Evolutionary conservation across 2,888 invertebrate genomes (phyloP), one percentile per base, ranked within the genome.

Genomic region (Campoplex nolae): DNA sequence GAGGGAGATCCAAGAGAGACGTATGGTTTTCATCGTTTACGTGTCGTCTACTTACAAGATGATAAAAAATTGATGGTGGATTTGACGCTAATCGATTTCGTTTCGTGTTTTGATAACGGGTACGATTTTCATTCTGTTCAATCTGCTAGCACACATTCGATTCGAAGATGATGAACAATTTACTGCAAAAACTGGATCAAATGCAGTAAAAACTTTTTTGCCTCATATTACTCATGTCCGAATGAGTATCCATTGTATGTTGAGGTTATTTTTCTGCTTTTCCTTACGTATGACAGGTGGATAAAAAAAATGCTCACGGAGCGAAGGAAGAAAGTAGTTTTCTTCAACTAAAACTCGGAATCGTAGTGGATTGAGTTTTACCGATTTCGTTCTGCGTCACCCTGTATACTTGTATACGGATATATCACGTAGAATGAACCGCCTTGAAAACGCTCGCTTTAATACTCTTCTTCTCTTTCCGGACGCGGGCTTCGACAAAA

Each of bases 401-500:
- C 28, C 32, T 48, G 68, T 58, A 58, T 32, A 18, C 16, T 18
- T 48, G 68, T 58, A 58, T 32, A 18, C 16, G 32, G 42, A 51
- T 45, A 42, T 48, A 54, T 38, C 16, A 32, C 2, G 45, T 54
- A 67, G 28, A 81, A 62, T 82, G 78, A 81, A 87, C 68, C 74
- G 78, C 28, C 74, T 18, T 62, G 65, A 73, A 65, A 76, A 84
- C 84, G 77, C 65, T 84, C 70, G 51, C 81, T 82, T 81, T 87
- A 84, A 87, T 87, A 82, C 84, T 62, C 68, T 67, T 82, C 84
- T 70, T 77, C 58, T 82, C 85, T 85, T 48, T 51, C 45, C 38
- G 35, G 67, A 32, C 42, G 74, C 13, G 76, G 78, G 85, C 85
- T 85, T 86, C 74, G 76, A 81, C 89, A 90, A 90, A 91, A 92